Percentiles rank a stretch among this genome's conserved stretches.
Evolutionary conservation across 2,797 vertebrate genomes (phyloP).

Genomic region (Strix occidentalis): DNA sequence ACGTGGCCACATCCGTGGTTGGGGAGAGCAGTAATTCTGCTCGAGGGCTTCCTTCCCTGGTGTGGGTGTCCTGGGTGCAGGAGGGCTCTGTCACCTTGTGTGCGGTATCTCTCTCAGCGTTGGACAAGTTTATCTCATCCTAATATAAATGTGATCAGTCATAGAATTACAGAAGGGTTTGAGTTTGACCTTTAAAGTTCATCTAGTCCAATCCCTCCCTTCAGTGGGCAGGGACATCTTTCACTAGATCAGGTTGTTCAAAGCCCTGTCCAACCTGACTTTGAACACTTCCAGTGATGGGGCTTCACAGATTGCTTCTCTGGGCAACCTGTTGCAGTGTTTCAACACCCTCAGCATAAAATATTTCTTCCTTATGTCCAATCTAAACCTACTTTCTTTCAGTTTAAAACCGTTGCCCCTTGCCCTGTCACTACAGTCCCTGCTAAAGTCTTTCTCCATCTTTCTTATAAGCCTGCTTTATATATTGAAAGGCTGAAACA

Average conservation of each 20-base stretch:
- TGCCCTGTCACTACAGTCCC: neutral
- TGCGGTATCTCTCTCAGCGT: rapidly evolving
- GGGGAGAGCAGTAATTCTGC: neutral
- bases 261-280: rapidly evolving
- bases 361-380: neutral
- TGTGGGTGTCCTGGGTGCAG: neutral
- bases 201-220: neutral
- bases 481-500: neutral
- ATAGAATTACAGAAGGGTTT: neutral
- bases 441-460: neutral
- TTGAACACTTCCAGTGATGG: neutral
- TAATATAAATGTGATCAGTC: neutral
- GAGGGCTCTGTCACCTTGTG: neutral
- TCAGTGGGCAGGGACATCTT: neutral
- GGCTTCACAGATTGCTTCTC: neutral
- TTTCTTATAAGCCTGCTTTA: neutral
- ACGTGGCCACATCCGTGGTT: neutral
- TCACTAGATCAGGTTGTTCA: neutral
- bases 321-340: neutral
- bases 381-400: neutral
- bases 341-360: neutral
- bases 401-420: neutral
- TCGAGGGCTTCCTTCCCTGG: rapidly evolving
- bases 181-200: neutral
- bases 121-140: neutral